Evolutionary conservation across 1,140 invertebrate genomes (phyloP).

Genomic region (Meloidogyne exigua): DNA sequence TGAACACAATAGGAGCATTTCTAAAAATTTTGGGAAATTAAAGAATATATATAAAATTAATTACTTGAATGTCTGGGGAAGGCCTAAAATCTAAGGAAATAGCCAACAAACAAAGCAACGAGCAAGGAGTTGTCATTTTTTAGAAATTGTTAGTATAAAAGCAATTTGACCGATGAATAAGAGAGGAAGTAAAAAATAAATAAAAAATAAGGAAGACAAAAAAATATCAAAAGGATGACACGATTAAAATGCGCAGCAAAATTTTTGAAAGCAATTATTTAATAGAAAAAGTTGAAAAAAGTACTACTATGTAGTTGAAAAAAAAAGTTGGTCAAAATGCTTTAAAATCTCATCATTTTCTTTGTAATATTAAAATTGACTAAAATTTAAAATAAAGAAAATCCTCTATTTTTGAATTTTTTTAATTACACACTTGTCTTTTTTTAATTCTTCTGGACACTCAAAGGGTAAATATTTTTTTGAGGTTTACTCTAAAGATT

Average conservation of each 20-base stretch:
- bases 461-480: too few relatives aligned
- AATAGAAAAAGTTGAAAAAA: neutral
- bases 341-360: neutral
- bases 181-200: neutral
- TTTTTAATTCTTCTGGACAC: too few relatives aligned
- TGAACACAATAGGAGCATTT: conserved; percentile 22
- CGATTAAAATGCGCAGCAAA: neutral
- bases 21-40: neutral
- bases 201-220: neutral
- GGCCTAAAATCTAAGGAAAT: conserved; percentile 10
- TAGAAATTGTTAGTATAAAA: neutral
- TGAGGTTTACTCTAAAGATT: too few relatives aligned
- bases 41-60: neutral
- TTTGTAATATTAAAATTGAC: neutral
- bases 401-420: neutral
- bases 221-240: neutral
- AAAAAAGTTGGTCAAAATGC: neutral
- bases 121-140: conserved; percentile 11
- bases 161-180: neutral
- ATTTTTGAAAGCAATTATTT: neutral
- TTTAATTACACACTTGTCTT: too few relatives aligned
- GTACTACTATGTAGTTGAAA: neutral
- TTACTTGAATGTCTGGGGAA: conserved; percentile 20
- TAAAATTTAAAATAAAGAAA: neutral
- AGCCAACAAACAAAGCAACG: conserved; percentile 15